Conservation (phyloP, 2,888 invertebrate genomes). For the Eristalinus aeneus region DNA sequence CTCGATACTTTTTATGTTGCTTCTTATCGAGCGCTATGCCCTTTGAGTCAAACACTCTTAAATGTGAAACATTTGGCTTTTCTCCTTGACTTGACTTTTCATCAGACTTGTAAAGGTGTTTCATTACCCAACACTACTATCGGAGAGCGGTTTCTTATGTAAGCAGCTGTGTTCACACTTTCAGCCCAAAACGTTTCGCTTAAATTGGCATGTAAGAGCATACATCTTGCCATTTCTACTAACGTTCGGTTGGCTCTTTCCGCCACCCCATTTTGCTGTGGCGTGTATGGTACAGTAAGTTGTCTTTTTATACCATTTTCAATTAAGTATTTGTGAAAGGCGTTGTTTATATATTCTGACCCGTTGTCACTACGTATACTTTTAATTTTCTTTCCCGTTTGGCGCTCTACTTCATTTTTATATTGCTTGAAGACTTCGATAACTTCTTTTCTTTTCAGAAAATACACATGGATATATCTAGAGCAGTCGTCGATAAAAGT, state of each 20-base stretch:
- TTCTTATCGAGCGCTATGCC: background rate
- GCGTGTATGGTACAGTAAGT: no score
- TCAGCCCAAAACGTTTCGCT: no score
- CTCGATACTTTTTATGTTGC: background rate
- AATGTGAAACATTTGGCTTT: no score
- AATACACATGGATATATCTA: no score
- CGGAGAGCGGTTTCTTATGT: no score
- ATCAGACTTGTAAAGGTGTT: no score
- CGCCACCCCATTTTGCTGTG: no score
- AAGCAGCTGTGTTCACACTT: no score
- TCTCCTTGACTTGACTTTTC: no score
- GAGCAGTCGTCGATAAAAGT: background rate
- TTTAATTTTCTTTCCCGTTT: background rate
- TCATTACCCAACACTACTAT: no score
- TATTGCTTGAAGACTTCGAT: background rate
- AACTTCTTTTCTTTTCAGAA: conserved; percentile 7
- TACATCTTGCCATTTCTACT: background rate
- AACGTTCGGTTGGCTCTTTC: no score
- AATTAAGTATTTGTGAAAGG: background rate
- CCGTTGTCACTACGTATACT: background rate
- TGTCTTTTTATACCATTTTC: background rate
- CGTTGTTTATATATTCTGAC: background rate
- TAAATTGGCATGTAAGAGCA: no score
- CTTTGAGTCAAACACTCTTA: background rate
- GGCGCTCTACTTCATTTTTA: background rate